Evolutionary conservation across 2,888 invertebrate species (phyloP).

Genomic region (Anthrax anthrax): DNA sequence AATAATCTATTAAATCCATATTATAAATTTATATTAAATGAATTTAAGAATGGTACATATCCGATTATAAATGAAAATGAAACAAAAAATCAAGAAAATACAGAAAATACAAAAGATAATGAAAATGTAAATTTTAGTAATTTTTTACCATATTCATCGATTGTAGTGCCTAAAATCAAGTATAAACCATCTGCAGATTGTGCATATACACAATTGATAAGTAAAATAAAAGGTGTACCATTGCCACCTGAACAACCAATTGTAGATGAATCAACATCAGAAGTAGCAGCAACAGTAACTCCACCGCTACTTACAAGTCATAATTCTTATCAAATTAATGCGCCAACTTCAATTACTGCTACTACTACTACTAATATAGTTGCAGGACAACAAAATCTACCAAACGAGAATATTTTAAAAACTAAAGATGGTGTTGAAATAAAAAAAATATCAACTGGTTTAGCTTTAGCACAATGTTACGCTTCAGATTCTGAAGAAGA

Average conservation of each 20-base stretch:
- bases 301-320: not conserved
- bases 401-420: not conserved
- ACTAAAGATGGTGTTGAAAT: constrained; percentile 19
- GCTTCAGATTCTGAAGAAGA: constrained; percentile 38
- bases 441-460: constrained; percentile 28
- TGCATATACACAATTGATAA: constrained; percentile 75
- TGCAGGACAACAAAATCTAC: not conserved
- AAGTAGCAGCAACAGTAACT: not conserved
- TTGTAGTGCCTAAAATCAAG: constrained; percentile 44
- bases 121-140: constrained; percentile 5
- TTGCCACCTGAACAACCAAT: constrained; percentile 17
- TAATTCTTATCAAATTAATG: not conserved
- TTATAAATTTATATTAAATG: constrained; percentile 61
- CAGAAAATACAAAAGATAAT: not conserved
- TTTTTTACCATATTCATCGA: constrained; percentile 2
- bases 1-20: constrained; percentile 74
- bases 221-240: constrained; percentile 63
- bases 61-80: constrained; percentile 25
- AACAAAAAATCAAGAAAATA: constrained; percentile 9
- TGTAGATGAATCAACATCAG: not conserved
- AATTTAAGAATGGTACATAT: constrained; percentile 54
- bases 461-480: constrained; percentile 43
- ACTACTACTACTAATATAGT: not conserved
- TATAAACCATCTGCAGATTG: constrained; percentile 77
- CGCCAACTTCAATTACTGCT: not conserved